Base-by-base conservation (phyloP, 2,888 invertebrate species). In the Agelastica alni region DNA sequence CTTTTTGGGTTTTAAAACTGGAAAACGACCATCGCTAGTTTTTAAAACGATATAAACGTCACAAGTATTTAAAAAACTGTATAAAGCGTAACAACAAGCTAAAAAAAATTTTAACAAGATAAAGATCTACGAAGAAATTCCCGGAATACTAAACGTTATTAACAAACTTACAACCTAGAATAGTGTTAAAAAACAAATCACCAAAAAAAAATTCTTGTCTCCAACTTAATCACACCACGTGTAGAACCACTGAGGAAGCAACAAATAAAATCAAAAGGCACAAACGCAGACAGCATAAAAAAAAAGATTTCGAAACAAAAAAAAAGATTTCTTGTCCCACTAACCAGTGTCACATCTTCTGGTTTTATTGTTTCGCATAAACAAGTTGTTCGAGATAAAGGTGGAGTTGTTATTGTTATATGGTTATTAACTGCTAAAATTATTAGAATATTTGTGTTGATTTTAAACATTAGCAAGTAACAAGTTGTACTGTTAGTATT, bases 191-290 rank as follows among this genome's bases (percentile, higher is more conserved):
- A 44, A 36, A 36, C 18, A 20, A 34, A 45, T 20, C 7, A 10
- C 10, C 31, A 20, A 34, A 34, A 45, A 44, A 42, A 30, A 45
- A 31, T 13, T 22, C 45, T 31, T 45, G 45, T 45, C 20, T 17
- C 45, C 16, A 45, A 32, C 45, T 45, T 45, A 32, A 45, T 45
- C 45, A 34, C 32, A 16, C 13, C 13, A 10, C 32, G 32, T 32
- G 45, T 45, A 45, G 31, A 32, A 45, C 45, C 45, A 32, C 45
- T 45, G 32, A 45, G 45, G 45, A 45, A 45, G 45, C 26, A 6
- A 26, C 45, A 45, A 31, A 45, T 45, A 45, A 45, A 45, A 43
- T 30, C 43, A 30, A 43, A 43, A 43, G 30, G 28, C 31, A 43
- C 43, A 28, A 16, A 12, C 6, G 13, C 9, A 18, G n/a, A n/a